Conservation (phyloP, 2,113 vertebrate species). For the Seriola rivoliana region DNA sequence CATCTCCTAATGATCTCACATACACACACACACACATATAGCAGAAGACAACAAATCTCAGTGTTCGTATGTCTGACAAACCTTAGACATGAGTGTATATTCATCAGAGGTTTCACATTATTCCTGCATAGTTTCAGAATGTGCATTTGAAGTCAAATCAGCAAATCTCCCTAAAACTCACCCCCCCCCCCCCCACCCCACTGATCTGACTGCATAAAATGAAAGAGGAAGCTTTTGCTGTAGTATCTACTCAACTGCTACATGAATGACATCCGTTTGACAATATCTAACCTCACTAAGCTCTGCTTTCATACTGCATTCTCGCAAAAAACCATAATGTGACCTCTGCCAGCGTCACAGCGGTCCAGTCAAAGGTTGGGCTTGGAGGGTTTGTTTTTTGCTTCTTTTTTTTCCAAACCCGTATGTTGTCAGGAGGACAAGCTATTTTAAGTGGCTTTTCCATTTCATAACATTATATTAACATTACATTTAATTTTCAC, state of each 20-base stretch:
- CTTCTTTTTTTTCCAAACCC: conserved; percentile 3
- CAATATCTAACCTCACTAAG: conserved; percentile 20
- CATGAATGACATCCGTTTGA: conserved; percentile 40
- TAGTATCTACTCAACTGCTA: conserved; percentile 50
- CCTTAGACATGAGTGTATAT: conserved; percentile 41
- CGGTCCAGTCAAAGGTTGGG: conserved; percentile 29
- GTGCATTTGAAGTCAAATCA: conserved; percentile 61
- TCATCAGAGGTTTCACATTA: conserved; percentile 61
- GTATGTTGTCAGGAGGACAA: conserved; percentile 14
- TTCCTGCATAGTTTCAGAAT: conserved; percentile 81
- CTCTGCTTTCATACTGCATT: conserved; percentile 40
- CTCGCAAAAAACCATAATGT: conserved; percentile 11
- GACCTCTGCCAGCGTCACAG: conserved; percentile 21
- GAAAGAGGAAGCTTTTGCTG: conserved; percentile 55
- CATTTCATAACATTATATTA: conserved; percentile 20
- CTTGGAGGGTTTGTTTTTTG: neutral
- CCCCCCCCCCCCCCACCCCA: neutral
- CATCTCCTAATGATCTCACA: conserved; percentile 13
- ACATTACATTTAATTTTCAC: conserved; percentile 15
- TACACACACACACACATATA: conserved; percentile 25
- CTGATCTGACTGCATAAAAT: conserved; percentile 55
- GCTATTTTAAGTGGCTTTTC: conserved; percentile 37
- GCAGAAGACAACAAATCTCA: conserved; percentile 45
- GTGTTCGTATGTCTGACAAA: conserved; percentile 50
- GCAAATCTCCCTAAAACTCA: neutral